These are phyloP conservation scores for Geophilus truncorum DNA, from an alignment of 2,888 invertebrate genomes.

Conservation along the genomic window DNA sequence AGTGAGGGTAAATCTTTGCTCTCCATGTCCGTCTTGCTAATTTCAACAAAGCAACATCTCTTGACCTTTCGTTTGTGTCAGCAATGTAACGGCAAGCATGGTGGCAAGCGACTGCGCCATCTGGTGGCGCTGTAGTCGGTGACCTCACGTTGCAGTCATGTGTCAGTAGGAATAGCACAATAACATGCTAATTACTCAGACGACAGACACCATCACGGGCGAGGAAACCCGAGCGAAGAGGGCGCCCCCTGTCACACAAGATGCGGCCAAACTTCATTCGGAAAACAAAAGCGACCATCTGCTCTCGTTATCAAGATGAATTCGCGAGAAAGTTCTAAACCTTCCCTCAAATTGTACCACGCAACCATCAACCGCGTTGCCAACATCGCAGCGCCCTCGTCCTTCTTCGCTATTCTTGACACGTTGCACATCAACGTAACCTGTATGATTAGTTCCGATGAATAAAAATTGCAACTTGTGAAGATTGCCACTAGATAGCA, in stretches of 20 bases:
- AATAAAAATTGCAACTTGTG: no score
- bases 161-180: not conserved
- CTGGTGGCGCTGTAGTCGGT: not conserved
- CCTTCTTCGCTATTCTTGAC: no score
- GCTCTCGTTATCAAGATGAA: not conserved
- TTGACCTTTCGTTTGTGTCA: not conserved
- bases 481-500: no score
- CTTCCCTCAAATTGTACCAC: no score
- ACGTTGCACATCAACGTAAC: no score
- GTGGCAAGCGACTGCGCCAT: not conserved
- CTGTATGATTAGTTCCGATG: no score
- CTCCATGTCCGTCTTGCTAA: not conserved
- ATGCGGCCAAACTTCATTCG: not conserved
- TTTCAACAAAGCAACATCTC: not conserved
- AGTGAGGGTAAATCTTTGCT: no score
- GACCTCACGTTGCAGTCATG: not conserved
- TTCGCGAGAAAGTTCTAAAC: not conserved
- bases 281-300: not conserved
- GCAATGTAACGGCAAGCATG: not conserved
- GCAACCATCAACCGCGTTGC: no score
- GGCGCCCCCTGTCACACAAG: constrained; percentile 1
- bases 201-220: not conserved
- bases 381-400: no score
- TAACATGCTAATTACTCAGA: constrained; percentile 10
- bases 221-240: not conserved